Evolutionary conservation across 1,140 invertebrate genomes (phyloP), one percentile per base, ranked within the genome.

Genomic region (Cydia fagiglandana): DNA sequence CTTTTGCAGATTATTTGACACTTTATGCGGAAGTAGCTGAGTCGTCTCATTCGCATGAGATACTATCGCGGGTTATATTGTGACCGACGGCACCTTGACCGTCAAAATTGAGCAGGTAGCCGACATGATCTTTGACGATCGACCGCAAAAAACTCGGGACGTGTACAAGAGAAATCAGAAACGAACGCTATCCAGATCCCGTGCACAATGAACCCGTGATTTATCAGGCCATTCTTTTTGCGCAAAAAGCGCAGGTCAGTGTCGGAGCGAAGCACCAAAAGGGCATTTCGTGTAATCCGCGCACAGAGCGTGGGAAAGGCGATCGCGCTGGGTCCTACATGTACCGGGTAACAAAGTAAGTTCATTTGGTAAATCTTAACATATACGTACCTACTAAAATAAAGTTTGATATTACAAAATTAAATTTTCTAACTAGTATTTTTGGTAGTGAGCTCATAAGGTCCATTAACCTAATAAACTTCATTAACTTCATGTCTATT

Each of bases 201-300:
- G 75, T 84, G 79, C 80, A 89, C 87, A 88, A 88, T 86, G 86
- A 86, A 86, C 82, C 84, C 77, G 86, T 89, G 90, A 90, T 92
- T 92, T 91, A 91, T 88, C 87, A 83, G 81, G 76, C 75, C 75
- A 82, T 89, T 88, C 86, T 91, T 91, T 91, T 92, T 90, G 83
- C 82, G 83, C 84, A 90, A 90, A 88, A 91, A 88, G 83, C 83
- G 79, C 89, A 86, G 88, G 89, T 92, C 86, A 91, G 88, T 85
- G 82, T 85, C 75, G 82, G 50, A 84, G 77, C 83, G 91, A 91
- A 90, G 86, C 88, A 86, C 87, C 86, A 90, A 89, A 91, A 91
- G 88, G 85, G 87, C 88, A 90, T 90, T 88, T 84, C 81, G 82
- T 88, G 88, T 92, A 92, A 92, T 89, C 89, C 88, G 83, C 78